Percentiles rank a stretch among this genome's conserved stretches.
Conservation (phyloP, 2,797 vertebrate genomes). For the Otolemur crassicaudatus region DNA sequence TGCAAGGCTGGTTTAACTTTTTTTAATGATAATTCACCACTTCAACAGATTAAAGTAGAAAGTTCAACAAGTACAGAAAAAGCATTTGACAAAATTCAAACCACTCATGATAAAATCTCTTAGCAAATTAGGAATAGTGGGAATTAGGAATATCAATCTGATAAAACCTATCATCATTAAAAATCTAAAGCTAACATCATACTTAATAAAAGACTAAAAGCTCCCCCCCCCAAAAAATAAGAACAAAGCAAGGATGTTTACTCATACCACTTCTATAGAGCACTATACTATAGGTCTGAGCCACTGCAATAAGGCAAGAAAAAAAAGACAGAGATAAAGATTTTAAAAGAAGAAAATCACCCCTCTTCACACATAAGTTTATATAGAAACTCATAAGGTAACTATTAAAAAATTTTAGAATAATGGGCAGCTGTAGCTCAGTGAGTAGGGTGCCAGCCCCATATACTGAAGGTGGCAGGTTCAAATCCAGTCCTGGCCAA, state of each 20-base stretch:
- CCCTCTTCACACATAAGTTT: not conserved
- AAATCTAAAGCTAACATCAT: not conserved
- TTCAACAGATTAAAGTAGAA: not conserved
- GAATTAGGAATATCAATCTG: not conserved
- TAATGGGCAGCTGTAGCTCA: too few species aligned
- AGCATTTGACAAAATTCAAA: not conserved
- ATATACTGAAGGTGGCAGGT: too few species aligned
- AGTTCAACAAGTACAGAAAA: not conserved
- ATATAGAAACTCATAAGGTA: not conserved
- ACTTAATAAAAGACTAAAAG: not conserved
- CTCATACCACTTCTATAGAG: not conserved
- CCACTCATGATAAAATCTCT: not conserved
- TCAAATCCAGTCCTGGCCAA: too few species aligned
- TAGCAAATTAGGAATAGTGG: not conserved
- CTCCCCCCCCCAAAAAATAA: not conserved
- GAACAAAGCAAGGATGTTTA: not conserved
- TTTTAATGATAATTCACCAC: not conserved
- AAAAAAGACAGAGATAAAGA: not conserved
- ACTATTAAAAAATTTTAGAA: constrained; percentile 10
- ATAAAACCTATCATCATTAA: not conserved
- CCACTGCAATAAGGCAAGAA: not conserved
- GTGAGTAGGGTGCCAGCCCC: too few species aligned
- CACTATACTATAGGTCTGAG: not conserved
- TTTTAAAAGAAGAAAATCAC: constrained; percentile 22
- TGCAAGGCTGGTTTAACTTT: not conserved